Conservation (phyloP, 2,113 vertebrate species). For the Irena cyanogastra region DNA sequence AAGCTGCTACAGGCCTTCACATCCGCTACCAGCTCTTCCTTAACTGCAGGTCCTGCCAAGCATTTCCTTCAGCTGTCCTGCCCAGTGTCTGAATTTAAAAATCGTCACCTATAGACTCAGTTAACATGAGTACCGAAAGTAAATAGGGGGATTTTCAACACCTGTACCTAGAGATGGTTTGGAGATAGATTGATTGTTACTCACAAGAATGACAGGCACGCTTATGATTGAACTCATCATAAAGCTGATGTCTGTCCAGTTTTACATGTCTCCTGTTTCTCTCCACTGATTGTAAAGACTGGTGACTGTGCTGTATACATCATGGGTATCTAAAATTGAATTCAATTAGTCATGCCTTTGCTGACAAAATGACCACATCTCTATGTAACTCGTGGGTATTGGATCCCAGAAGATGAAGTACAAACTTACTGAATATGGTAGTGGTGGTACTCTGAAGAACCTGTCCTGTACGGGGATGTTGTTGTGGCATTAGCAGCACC, state of each 20-base stretch:
- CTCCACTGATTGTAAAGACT: neutral
- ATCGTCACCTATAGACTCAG: accelerated
- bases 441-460: neutral
- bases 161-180: neutral
- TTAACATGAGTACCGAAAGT: neutral
- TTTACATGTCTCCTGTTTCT: neutral
- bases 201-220: neutral
- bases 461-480: neutral
- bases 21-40: neutral
- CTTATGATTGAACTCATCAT: neutral
- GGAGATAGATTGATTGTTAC: neutral
- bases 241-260: neutral
- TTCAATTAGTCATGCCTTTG: neutral
- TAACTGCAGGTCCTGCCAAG: neutral
- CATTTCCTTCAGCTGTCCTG: neutral
- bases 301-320: neutral
- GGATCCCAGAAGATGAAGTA: neutral
- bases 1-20: neutral
- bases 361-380: neutral
- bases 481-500: neutral
- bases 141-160: neutral
- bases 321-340: neutral
- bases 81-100: neutral
- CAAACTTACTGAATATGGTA: neutral
- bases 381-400: neutral